Conservation (phyloP, 2,113 vertebrate genomes). For the Raja brachyura region DNA sequence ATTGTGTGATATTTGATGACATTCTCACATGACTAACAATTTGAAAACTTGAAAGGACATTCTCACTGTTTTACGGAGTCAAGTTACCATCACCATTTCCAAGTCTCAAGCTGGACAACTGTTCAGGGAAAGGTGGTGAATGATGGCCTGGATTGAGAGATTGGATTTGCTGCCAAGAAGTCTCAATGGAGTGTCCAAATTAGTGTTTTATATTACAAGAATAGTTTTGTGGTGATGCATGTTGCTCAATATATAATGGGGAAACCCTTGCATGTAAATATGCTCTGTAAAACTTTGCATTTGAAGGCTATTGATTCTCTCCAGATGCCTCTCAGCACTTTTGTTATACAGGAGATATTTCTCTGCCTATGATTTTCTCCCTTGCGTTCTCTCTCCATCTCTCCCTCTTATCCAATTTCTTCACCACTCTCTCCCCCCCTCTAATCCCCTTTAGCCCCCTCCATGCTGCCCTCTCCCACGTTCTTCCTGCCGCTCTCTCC, state of each 20-base stretch:
- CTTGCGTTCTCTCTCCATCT: too few relatives aligned
- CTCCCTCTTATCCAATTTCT: too few relatives aligned
- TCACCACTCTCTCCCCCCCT: too few relatives aligned
- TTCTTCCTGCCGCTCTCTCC: too few relatives aligned
- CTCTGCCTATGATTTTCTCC: too few relatives aligned
- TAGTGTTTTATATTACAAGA: background rate
- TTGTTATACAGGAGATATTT: background rate
- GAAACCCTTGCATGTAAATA: background rate
- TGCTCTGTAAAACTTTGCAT: background rate
- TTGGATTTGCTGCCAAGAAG: background rate
- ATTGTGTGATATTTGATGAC: background rate
- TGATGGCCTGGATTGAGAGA: background rate
- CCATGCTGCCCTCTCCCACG: too few relatives aligned
- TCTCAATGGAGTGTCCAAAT: conserved; percentile 3
- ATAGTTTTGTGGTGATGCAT: background rate
- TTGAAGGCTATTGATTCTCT: background rate
- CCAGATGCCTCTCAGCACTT: background rate
- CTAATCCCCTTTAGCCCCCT: too few relatives aligned
- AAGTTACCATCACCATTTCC: background rate
- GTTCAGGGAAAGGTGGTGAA: background rate
- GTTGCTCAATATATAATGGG: background rate
- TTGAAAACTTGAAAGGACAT: conserved; percentile 17
- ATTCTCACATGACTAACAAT: conserved; percentile 3
- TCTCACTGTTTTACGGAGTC: background rate
- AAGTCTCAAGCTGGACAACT: background rate